Evolutionary conservation across 2,888 invertebrate species (phyloP), one percentile per base, ranked within the genome.

Genomic region (Epinotia nisella): DNA sequence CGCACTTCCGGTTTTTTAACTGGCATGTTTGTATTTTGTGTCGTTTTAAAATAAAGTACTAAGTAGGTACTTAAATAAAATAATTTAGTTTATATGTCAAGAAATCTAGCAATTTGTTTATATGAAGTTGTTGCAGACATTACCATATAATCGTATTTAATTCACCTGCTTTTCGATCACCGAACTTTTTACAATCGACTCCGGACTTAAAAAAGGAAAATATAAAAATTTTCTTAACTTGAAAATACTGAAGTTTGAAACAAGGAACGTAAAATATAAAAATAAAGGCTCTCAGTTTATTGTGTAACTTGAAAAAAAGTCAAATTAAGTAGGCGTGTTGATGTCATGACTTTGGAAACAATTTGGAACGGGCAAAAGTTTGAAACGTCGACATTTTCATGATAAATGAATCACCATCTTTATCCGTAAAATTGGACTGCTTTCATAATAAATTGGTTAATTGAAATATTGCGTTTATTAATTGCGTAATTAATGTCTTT

Each of bases 261-360:
- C 80, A 83, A 83, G 82, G 77, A 82, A 82, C 80, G 80, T 85
- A 83, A 87, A 87, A 84, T 82, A 82, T 81, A 81, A 84, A 85
- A 84, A 85, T 83, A 80, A 82, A 80, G 80, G 76, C 80, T 78
- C 78, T 78, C 78, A 80, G 79, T 86, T 87, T 83, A 86, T 83
- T 85, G 83, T 81, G 77, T 74, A 85, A 85, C 82, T 87, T 81
- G 61, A 75, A 78, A 81, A 80, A 83, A 85, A 84, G 82, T 85
- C 81, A 81, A 86, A 85, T 84, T 84, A 83, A 82, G 83, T 80
- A 85, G 82, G 82, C 84, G 80, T 83, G 82, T 83, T 85, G 79
- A 79, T 83, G 79, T 81, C 82, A 80, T 76, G 78, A 82, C 79
- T 85, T 66, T 83, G 75, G 77, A 80, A 84, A 84, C 83, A 83